Evolutionary conservation across 2,113 vertebrate species (phyloP).

Genomic region (Pachypanchax playfairii): DNA sequence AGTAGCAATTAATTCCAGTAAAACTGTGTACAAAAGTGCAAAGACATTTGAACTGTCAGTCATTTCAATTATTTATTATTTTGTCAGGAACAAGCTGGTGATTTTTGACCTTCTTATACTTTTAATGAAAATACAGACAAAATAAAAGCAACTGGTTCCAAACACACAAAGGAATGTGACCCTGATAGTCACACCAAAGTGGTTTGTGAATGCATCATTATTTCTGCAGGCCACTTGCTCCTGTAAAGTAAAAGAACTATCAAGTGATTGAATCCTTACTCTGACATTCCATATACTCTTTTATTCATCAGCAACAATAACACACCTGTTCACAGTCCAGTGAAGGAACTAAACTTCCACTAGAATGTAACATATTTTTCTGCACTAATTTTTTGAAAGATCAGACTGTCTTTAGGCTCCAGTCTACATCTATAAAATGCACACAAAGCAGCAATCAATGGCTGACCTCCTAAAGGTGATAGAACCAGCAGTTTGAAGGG

Average conservation of each 20-base stretch:
- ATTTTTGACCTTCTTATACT: constrained; percentile 29
- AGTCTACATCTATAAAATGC: too few species aligned
- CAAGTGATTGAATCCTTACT: constrained; percentile 10
- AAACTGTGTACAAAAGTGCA: too few species aligned
- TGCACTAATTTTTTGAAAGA: not conserved
- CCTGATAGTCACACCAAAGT: constrained; percentile 43
- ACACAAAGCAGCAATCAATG: too few species aligned
- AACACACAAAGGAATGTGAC: constrained; percentile 33
- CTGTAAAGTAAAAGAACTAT: constrained; percentile 33
- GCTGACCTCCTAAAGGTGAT: too few species aligned
- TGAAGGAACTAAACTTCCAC: too few species aligned
- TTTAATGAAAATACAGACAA: constrained; percentile 43
- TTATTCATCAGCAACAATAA: not conserved
- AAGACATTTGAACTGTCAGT: too few species aligned
- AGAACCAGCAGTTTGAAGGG: too few species aligned
- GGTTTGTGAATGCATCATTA: constrained; percentile 43
- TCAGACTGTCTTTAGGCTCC: too few species aligned
- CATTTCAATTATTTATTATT: constrained; percentile 28
- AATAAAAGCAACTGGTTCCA: constrained; percentile 14
- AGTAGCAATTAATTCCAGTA: constrained; percentile 1
- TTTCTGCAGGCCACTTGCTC: constrained; percentile 25
- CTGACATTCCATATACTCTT: not conserved
- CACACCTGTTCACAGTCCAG: constrained; percentile 1
- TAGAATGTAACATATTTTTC: too few species aligned
- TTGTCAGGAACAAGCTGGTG: constrained; percentile 2